Conservation (phyloP, 2,113 vertebrate species). For the Heptranchias perlo region DNA sequence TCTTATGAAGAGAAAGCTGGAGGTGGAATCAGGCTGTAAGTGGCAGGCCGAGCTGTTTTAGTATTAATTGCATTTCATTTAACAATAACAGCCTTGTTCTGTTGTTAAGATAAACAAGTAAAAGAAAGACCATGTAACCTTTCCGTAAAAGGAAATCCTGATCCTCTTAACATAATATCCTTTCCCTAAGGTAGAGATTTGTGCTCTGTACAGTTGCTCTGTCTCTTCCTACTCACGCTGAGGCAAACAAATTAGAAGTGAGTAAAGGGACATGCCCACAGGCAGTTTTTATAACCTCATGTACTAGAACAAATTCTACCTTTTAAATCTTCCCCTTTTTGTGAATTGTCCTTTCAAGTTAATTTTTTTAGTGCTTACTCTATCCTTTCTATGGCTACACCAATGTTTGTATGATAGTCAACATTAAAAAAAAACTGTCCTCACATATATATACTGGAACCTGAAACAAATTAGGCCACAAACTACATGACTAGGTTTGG, state of each 20-base stretch:
- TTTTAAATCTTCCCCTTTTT: neutral
- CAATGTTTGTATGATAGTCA: neutral
- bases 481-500: neutral
- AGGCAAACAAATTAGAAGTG: neutral
- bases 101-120: neutral
- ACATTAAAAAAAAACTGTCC: neutral
- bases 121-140: neutral
- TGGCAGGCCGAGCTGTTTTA: neutral
- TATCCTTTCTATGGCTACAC: neutral
- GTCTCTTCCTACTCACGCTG: neutral
- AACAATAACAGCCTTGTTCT: neutral
- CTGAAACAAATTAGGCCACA: neutral
- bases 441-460: neutral
- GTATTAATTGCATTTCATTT: neutral
- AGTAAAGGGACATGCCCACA: neutral
- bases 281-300: neutral
- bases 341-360: neutral
- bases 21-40: neutral
- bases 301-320: neutral
- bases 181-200: neutral
- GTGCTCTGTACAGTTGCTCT: neutral
- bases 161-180: neutral
- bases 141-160: neutral
- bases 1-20: neutral
- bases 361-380: neutral